These are phyloP conservation scores for Chrysemys picta DNA, from an alignment of 2,113 vertebrate species.

Conservation along the genomic window DNA sequence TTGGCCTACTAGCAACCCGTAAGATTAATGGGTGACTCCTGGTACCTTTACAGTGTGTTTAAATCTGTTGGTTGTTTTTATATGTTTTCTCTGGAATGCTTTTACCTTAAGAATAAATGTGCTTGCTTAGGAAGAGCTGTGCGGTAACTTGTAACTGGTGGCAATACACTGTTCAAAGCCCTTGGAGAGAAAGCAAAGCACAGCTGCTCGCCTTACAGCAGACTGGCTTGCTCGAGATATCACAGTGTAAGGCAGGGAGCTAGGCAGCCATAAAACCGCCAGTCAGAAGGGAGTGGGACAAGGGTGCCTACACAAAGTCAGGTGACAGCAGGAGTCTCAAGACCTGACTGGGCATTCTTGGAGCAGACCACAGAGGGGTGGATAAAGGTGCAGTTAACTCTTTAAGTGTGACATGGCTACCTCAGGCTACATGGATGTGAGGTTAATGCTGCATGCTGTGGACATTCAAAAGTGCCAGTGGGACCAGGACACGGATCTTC, in stretches of 20 bases:
- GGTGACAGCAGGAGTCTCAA: not conserved
- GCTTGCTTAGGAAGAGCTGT: not conserved
- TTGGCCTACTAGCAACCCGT: not conserved
- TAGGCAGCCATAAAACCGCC: not conserved
- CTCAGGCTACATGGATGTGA: not conserved
- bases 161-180: not conserved
- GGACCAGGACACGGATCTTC: not conserved
- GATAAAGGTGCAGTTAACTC: not conserved
- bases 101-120: not conserved
- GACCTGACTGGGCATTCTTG: not conserved
- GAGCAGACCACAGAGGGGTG: not conserved
- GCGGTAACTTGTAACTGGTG: not conserved
- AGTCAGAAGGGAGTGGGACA: not conserved
- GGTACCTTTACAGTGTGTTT: not conserved
- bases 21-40: not conserved
- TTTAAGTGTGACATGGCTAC: not conserved
- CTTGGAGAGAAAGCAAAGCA: not conserved
- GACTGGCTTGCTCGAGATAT: not conserved
- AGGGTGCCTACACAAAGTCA: not conserved
- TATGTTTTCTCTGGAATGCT: not conserved
- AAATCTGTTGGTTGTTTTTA: not conserved
- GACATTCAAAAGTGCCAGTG: not conserved
- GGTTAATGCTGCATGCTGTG: not conserved
- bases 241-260: not conserved
- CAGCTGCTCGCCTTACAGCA: not conserved